phyloP scores from a whole-genome alignment of 2,797 vertebrate species.

The Danio aesculapii region DNA sequence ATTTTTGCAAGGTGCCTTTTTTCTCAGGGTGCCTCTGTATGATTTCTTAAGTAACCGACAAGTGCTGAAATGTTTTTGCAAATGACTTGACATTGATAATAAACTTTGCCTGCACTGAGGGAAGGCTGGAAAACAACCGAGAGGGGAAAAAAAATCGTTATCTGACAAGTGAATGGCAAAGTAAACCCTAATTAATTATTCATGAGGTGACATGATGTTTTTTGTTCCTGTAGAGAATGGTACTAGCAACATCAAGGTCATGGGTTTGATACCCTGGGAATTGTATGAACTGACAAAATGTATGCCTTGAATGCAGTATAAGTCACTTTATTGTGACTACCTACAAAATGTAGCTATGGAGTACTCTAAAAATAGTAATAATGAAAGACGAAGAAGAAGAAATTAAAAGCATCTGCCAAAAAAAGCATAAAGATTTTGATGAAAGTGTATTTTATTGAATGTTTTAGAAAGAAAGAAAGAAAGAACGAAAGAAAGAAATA shows the following conservation, averaged over 20 bases:
- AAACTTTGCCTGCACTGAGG: constrained; percentile 7
- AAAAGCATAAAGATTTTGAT: background rate
- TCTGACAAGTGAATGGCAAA: constrained; percentile 44
- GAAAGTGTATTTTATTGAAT: background rate
- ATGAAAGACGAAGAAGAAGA: no score
- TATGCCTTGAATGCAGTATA: background rate
- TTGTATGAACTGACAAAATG: constrained; percentile 2
- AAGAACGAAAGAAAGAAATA: background rate
- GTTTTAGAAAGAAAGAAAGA: background rate
- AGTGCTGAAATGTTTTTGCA: background rate
- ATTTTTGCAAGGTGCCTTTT: constrained; percentile 27
- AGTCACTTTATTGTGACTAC: background rate
- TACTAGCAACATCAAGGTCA: constrained; percentile 19
- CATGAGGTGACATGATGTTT: constrained; percentile 40
- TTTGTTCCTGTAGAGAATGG: constrained; percentile 34
- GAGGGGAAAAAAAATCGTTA: background rate
- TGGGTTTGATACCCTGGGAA: constrained; percentile 2
- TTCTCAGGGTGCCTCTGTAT: background rate
- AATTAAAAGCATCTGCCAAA: no score
- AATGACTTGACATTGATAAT: constrained; percentile 31
- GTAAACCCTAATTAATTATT: constrained; percentile 40
- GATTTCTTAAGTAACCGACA: background rate
- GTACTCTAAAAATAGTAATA: no score
- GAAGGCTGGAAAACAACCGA: constrained; percentile 28
- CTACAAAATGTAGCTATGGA: background rate